A percentile compares a stretch with the other conserved stretches of the same genome.
Conservation (phyloP, 2,888 invertebrate genomes). For the Tinea pellionella region DNA sequence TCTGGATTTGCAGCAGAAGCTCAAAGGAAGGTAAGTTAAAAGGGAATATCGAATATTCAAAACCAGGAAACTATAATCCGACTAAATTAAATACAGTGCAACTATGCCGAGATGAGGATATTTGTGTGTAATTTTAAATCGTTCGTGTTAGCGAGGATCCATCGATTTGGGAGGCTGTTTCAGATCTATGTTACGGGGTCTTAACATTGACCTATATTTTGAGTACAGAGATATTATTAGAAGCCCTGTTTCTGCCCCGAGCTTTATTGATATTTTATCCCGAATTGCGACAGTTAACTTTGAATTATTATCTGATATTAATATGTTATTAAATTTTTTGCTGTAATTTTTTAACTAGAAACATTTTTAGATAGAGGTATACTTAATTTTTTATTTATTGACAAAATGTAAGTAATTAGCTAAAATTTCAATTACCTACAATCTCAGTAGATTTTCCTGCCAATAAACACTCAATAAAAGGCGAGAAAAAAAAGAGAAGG, state of each 20-base stretch:
- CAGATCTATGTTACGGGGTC: conserved; percentile 48
- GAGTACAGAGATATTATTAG: neutral
- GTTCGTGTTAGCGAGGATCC: conserved; percentile 27
- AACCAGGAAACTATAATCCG: neutral
- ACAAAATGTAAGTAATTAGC: too few relatives aligned
- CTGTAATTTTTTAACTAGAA: too few relatives aligned
- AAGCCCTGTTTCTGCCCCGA: neutral
- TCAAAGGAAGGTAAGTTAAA: conserved; percentile 85
- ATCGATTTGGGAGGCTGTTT: conserved; percentile 59
- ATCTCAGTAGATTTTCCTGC: too few relatives aligned
- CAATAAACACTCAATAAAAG: too few relatives aligned
- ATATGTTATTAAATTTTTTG: too few relatives aligned
- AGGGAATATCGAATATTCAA: neutral
- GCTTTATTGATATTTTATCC: neutral
- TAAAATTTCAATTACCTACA: too few relatives aligned
- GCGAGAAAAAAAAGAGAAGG: too few relatives aligned
- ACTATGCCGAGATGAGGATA: too few relatives aligned
- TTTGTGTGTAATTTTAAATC: conserved; percentile 21
- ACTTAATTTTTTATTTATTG: too few relatives aligned
- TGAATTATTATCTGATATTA: neutral
- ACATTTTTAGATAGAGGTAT: too few relatives aligned
- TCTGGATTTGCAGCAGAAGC: conserved; percentile 97
- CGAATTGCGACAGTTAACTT: neutral
- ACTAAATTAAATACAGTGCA: neutral
- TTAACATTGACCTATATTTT: conserved; percentile 56